phyloP scores from a whole-genome alignment of 2,888 invertebrate genomes.

The Eumacrocentrus americanus region DNA sequence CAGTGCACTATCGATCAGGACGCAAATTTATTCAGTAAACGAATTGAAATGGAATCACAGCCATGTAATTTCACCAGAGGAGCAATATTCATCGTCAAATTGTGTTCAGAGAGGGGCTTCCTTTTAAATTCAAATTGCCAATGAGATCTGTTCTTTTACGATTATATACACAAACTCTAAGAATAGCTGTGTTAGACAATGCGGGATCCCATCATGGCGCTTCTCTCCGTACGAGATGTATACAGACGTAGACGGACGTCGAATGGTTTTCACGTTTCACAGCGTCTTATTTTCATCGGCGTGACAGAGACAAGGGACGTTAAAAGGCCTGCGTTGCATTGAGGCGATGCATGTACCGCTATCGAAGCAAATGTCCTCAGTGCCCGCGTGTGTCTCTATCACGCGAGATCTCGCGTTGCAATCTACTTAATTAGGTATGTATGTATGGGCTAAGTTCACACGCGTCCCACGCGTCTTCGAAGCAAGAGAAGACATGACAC shows the following conservation, averaged over 20 bases:
- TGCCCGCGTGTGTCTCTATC: slow-evolving; percentile 22
- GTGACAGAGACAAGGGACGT: neutral
- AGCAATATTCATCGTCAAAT: neutral
- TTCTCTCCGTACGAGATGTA: no score
- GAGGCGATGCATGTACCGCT: slow-evolving; percentile 8
- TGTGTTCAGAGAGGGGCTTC: neutral
- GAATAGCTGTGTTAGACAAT: no score
- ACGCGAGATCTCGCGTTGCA: slow-evolving; percentile 31
- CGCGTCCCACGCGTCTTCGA: slow-evolving; percentile 41
- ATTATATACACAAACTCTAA: no score
- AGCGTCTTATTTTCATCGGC: neutral
- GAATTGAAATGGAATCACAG: neutral
- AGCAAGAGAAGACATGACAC: slow-evolving; percentile 12
- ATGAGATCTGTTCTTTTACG: no score
- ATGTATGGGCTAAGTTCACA: slow-evolving; percentile 42
- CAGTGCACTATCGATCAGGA: slow-evolving; percentile 12
- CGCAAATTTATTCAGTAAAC: slow-evolving; percentile 8
- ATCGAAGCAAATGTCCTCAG: neutral
- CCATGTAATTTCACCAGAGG: neutral
- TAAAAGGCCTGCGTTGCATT: slow-evolving; percentile 1
- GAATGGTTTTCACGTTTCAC: no score
- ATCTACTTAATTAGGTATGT: slow-evolving; percentile 36
- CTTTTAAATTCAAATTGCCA: no score
- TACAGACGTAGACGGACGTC: no score
- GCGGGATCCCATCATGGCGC: no score